Evolutionary conservation across 2,888 invertebrate genomes (phyloP).

Genomic region (Oithona nana): DNA sequence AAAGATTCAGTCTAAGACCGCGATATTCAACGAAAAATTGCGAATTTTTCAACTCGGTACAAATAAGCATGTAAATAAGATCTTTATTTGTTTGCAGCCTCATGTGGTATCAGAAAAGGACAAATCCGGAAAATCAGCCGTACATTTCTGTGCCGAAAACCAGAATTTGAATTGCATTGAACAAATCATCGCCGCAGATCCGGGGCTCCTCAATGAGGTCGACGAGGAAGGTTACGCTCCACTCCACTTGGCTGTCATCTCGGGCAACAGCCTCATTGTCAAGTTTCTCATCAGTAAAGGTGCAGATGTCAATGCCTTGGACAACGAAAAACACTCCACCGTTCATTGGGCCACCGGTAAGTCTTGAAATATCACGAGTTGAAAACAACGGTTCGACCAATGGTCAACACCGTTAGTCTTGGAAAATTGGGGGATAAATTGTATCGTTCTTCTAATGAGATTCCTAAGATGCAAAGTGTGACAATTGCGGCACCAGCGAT

Average conservation of each 20-base stretch:
- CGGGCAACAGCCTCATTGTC: constrained; percentile 37
- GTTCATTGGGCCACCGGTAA: constrained; percentile 96
- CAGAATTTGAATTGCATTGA: constrained; percentile 44
- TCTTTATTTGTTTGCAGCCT: constrained; percentile 24
- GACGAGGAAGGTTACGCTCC: constrained; percentile 91
- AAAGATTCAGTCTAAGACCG: too few relatives aligned
- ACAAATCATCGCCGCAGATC: constrained; percentile 51
- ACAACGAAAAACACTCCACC: constrained; percentile 82
- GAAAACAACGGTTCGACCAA: background rate
- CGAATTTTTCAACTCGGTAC: too few relatives aligned
- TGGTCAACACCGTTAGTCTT: background rate
- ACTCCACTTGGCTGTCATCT: constrained; percentile 82
- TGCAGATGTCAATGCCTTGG: constrained; percentile 71
- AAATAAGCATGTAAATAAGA: too few relatives aligned
- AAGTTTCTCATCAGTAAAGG: constrained; percentile 53
- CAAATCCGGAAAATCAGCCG: constrained; percentile 59
- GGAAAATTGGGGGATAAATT: background rate
- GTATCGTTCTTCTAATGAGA: background rate
- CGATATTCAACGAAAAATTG: too few relatives aligned
- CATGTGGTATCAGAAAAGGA: constrained; percentile 38
- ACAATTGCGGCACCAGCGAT: constrained; percentile 5
- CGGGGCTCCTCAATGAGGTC: constrained; percentile 58
- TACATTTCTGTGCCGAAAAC: constrained; percentile 76
- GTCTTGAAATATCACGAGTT: constrained; percentile 22
- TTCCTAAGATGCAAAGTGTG: background rate